Base-by-base conservation (phyloP, 1,140 invertebrate species). In the Bactericera cockerelli region DNA sequence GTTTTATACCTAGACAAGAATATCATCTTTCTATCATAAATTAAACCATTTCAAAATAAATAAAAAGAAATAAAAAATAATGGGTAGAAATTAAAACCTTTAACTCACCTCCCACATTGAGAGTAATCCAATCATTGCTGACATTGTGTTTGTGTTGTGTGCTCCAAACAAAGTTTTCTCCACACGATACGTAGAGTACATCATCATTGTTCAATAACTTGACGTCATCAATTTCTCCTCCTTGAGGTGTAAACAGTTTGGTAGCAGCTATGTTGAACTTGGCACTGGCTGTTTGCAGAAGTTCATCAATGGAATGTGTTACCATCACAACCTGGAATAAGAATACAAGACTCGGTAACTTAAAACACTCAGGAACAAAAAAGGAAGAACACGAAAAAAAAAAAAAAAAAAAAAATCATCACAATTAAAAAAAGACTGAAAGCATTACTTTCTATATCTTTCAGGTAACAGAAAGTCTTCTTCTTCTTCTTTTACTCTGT, bases 101-200 rank as follows among this genome's bases (percentile, higher is more conserved):
- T 36, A 10, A 19, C 42, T 49, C 22, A 49, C 90, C 90, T 55
- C 90, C 90, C 36, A 94, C 82, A 75, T 93, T 94, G 13, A 93
- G 68, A 38, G 82, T 86, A 24, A 93, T 76, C 89, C 89, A 93
- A 63, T 90, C 85, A 3, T 2, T 1, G 26, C 39, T 56, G 56
- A 31, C 21, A 59, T 4, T 6, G 19, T 49, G 22, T 19, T 58
- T 57, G 21, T 56, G 24, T 66, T 64, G 55, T 65, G 69, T 55
- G 57, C 54, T 19, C 38, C 24, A 21, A 61, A 74, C 72, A 68
- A 81, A 83, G 57, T 75, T 70, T 67, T 82, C 80, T 53, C 79
- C 79, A 62, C 66, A 68, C 13, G 80, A 81, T 28, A 79, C 74
- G 68, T 82, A 83, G 26, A 83, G 66, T 21, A 81, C 68, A 64